Evolutionary conservation across 2,888 invertebrate species (phyloP).

Genomic region (Melieria crassipennis): DNA sequence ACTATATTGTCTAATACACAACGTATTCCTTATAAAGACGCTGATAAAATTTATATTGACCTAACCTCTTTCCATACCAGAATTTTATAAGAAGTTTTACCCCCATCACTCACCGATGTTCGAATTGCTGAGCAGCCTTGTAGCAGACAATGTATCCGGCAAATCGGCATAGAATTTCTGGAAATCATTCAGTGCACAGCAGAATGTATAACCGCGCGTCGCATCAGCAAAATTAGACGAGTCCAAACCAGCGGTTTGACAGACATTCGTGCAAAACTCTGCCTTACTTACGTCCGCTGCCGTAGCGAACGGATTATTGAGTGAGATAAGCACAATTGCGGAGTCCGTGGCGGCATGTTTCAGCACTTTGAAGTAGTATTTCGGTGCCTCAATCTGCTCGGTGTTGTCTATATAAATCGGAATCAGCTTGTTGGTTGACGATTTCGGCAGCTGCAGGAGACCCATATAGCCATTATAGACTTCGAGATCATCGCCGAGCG

Average conservation of each 20-base stretch:
- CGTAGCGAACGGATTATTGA: slow-evolving; percentile 66
- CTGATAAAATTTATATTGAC: no score
- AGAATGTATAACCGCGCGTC: slow-evolving; percentile 50
- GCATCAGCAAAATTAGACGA: slow-evolving; percentile 41
- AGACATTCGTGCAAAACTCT: slow-evolving; percentile 50
- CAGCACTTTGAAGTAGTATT: slow-evolving; percentile 67
- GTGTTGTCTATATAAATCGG: slow-evolving; percentile 59
- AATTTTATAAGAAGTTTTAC: no score
- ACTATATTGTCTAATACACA: no score
- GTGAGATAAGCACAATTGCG: slow-evolving; percentile 67
- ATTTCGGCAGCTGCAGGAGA: slow-evolving; percentile 62
- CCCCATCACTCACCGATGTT: background rate
- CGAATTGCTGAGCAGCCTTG: background rate
- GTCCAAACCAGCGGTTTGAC: slow-evolving; percentile 40
- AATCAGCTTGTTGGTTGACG: slow-evolving; percentile 32
- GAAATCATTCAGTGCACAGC: slow-evolving; percentile 46
- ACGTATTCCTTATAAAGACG: no score
- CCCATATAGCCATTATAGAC: slow-evolving; percentile 67
- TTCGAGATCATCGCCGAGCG: slow-evolving; percentile 57
- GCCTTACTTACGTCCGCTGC: slow-evolving; percentile 32
- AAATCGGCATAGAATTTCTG: background rate
- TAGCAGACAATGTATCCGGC: background rate
- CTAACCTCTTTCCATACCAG: no score
- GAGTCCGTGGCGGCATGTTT: slow-evolving; percentile 59
- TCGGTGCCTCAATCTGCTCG: slow-evolving; percentile 64